A percentile compares a stretch with the other conserved stretches of the same genome.
Conservation (phyloP, 64 coral and sea anemone genomes). For the Stylophora pistillata region DNA sequence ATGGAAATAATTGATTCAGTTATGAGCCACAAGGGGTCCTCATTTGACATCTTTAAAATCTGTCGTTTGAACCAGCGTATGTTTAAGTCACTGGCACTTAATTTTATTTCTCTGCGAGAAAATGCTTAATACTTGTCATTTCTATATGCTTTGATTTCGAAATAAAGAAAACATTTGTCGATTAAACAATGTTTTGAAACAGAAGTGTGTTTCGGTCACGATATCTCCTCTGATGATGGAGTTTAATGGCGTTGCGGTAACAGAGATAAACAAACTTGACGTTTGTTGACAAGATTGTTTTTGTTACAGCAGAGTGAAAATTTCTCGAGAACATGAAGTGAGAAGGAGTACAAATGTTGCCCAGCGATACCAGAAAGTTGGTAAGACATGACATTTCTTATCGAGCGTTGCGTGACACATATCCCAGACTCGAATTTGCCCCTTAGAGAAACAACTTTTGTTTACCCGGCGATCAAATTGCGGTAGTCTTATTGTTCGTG, state of each 20-base stretch:
- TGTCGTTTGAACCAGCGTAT: neutral
- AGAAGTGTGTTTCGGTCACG: neutral
- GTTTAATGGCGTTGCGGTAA: neutral
- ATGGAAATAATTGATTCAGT: neutral
- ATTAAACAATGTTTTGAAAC: neutral
- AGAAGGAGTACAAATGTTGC: slow-evolving; percentile 17
- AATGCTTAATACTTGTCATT: neutral
- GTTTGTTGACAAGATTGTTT: slow-evolving; percentile 41
- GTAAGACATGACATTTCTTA: slow-evolving; percentile 8
- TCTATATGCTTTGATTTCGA: neutral
- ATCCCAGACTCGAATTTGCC: neutral
- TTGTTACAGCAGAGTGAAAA: slow-evolving; percentile 28
- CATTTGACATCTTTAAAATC: neutral
- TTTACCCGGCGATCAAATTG: neutral
- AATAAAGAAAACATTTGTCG: neutral
- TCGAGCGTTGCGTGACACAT: slow-evolving; percentile 11
- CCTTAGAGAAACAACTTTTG: neutral
- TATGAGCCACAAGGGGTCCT: too few species aligned
- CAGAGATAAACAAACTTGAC: neutral
- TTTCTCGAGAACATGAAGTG: neutral
- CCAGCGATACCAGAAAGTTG: slow-evolving; percentile 36
- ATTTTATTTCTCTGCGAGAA: neutral
- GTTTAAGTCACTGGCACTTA: neutral
- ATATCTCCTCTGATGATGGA: neutral
- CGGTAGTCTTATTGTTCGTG: neutral